Base-by-base conservation (phyloP, 2,888 invertebrate genomes). In the Pilophorus perplexus region DNA sequence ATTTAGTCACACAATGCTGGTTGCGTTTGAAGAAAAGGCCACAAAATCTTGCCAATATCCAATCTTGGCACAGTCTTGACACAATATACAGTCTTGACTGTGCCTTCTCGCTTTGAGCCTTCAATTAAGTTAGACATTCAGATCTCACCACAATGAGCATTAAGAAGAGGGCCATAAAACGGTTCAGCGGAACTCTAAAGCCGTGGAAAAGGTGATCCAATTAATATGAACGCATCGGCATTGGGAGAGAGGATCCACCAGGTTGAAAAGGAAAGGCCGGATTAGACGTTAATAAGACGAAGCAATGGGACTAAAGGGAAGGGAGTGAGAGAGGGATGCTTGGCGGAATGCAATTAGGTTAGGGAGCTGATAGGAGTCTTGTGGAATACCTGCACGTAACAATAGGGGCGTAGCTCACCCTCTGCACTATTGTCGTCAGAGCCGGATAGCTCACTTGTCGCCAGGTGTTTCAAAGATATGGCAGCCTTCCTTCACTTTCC, bases 231-330 rank as follows among this genome's bases (percentile, higher is more conserved):
- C 46, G 48, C 62, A 48, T 62, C 33, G 25, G 42, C 40, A n/a
- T n/a, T n/a, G 12, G 62, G 25, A 12, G 46, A 48, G 38, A 4
- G 16, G 22, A 46, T 18, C 33, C 44, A n/a, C 62, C 33, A 27
- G 12, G 44, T 42, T 44, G 55, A 55, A 55, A 55, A 38, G 44
- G 62, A 28, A 46, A 46, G 62, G 62, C n/a, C 37, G 62, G 62
- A 62, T 62, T 62, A 62, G 48, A 33, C 46, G 62, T 62, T 62
- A 62, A 62, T 62, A 62, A 62, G 62, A 62, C 44, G 62, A 20
- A 37, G 46, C 22, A 25, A 27, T 25, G 62, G 46, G 62, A 20
- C 20, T 46, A 20, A 20, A 20, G 62, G 33, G 22, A 48, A 62
- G 44, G 10, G 2, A 33, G 28, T 27, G 2, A 8, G 28, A 44